phyloP scores from a whole-genome alignment of 23 tunicate genomes.

The Diplosoma virens region DNA sequence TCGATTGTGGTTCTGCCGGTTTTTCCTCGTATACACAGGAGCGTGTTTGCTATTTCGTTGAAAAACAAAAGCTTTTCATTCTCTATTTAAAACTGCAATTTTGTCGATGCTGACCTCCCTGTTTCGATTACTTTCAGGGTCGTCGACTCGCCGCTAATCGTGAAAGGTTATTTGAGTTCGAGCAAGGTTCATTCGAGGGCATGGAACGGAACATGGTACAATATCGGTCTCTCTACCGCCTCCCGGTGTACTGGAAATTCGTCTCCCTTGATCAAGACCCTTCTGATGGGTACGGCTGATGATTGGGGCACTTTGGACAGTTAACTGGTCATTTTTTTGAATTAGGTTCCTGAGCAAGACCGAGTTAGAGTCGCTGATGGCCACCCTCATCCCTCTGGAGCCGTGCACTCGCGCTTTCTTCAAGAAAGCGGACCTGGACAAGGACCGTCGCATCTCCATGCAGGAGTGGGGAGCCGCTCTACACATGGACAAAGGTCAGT shows the following conservation, averaged over 20 bases:
- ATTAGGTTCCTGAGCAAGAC: constrained; percentile 21
- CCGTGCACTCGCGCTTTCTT: constrained; percentile 43
- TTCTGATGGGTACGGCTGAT: constrained; percentile 4
- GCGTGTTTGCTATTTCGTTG: too few species aligned
- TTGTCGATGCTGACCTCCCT: too few species aligned
- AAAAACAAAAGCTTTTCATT: too few species aligned
- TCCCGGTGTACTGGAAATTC: constrained; percentile 56
- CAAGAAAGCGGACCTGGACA: constrained; percentile 30
- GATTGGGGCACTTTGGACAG: background rate
- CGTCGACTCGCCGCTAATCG: constrained; percentile 32
- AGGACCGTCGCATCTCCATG: constrained; percentile 30
- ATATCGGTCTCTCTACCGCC: constrained; percentile 17
- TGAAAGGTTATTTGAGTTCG: constrained; percentile 28
- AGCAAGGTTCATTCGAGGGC: constrained; percentile 4
- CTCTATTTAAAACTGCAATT: too few species aligned
- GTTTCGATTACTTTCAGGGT: too few species aligned
- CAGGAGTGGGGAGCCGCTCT: constrained; percentile 49
- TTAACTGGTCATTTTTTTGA: background rate
- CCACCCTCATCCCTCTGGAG: constrained; percentile 51
- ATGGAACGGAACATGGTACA: background rate
- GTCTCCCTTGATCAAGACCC: constrained; percentile 28
- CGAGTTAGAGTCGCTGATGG: constrained; percentile 44
- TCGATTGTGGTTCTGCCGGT: too few species aligned
- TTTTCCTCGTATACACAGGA: too few species aligned
- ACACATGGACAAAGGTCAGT: constrained; percentile 30